Evolutionary conservation across 2,888 invertebrate species (phyloP).

Genomic region (Trichogramma dendrolimi): DNA sequence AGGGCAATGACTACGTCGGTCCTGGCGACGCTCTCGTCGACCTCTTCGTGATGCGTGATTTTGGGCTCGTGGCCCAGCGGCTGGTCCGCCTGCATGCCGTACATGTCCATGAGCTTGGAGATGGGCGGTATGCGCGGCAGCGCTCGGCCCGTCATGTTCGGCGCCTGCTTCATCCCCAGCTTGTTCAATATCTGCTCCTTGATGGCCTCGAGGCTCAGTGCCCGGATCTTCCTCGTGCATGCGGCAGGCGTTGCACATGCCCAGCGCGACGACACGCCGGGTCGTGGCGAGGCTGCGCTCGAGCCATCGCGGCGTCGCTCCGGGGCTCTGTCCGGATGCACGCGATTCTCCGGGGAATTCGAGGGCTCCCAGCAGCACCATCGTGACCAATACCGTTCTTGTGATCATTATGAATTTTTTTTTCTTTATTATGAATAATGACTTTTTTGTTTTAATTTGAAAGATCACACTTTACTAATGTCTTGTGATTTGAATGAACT

Average conservation of each 20-base stretch:
- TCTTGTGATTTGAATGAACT: no score
- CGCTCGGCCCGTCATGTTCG: slow-evolving; percentile 60
- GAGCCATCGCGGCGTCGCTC: slow-evolving; percentile 25
- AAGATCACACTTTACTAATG: no score
- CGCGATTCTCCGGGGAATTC: slow-evolving; percentile 39
- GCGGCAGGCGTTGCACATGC: slow-evolving; percentile 56
- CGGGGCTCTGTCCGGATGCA: slow-evolving; percentile 24
- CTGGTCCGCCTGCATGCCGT: slow-evolving; percentile 53
- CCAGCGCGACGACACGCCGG: slow-evolving; percentile 31
- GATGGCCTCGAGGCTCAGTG: slow-evolving; percentile 58
- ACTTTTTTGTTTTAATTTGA: neutral
- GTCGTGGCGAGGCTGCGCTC: slow-evolving; percentile 5
- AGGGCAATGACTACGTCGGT: slow-evolving; percentile 54
- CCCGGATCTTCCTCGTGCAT: slow-evolving; percentile 59
- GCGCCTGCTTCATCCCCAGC: slow-evolving; percentile 58
- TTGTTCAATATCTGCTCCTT: slow-evolving; percentile 61
- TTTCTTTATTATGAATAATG: slow-evolving; percentile 13
- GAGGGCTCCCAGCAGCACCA: slow-evolving; percentile 45
- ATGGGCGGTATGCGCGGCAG: slow-evolving; percentile 57
- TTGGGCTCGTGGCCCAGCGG: slow-evolving; percentile 48
- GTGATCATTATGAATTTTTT: slow-evolving; percentile 40
- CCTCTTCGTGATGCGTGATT: slow-evolving; percentile 50
- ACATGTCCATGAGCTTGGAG: slow-evolving; percentile 52
- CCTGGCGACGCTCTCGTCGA: slow-evolving; percentile 53
- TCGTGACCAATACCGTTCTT: slow-evolving; percentile 42